These are phyloP conservation scores for Colostygia pectinataria DNA, from an alignment of 2,888 invertebrate species.

Conservation along the genomic window DNA sequence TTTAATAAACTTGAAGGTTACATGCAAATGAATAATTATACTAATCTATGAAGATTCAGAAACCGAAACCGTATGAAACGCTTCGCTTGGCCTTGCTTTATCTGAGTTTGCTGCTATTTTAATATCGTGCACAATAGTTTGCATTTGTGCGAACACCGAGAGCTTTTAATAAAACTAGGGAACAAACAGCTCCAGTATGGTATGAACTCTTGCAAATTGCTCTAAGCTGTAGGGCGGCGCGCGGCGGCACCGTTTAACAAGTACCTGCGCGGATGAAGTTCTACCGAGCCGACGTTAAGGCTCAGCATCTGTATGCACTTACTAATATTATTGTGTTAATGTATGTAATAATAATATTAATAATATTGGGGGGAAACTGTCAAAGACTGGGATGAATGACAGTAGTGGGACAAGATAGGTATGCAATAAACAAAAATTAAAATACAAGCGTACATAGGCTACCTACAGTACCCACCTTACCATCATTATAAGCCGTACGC, in stretches of 20 bases:
- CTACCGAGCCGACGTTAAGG: slow-evolving; percentile 62
- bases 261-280: slow-evolving; percentile 68
- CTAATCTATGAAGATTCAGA: background rate
- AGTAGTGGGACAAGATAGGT: no score
- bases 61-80: background rate
- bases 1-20: background rate
- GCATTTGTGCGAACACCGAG: slow-evolving; percentile 56
- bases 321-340: no score
- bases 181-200: slow-evolving; percentile 64
- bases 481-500: no score
- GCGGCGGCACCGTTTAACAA: slow-evolving; percentile 58
- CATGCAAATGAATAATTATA: background rate
- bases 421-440: no score
- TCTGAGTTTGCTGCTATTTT: slow-evolving; percentile 44
- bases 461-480: no score
- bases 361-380: no score
- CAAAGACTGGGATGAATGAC: no score
- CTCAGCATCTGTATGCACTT: slow-evolving; percentile 14
- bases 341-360: no score
- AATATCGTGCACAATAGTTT: slow-evolving; percentile 63
- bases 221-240: slow-evolving; percentile 71
- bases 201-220: slow-evolving; percentile 78
- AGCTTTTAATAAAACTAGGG: slow-evolving; percentile 73
- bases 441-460: no score
- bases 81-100: background rate